Evolutionary conservation across 2,888 invertebrate species (phyloP).

Genomic region (Drosophila eohydei): DNA sequence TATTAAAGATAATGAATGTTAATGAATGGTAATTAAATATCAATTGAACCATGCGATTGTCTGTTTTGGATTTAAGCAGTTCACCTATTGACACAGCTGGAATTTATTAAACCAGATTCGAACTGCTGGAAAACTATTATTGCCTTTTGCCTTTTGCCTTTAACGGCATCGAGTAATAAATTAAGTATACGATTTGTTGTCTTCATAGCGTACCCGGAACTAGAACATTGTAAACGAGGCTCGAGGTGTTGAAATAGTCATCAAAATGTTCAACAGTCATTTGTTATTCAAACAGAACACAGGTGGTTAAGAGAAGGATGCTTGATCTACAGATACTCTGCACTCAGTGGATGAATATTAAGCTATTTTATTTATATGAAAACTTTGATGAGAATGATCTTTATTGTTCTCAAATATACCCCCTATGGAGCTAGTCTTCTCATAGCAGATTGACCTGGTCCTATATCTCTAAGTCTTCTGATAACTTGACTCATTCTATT

Average conservation of each 20-base stretch:
- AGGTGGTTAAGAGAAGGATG: background rate
- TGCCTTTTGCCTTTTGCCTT: background rate
- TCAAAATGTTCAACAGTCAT: conserved; percentile 8
- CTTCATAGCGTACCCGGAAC: conserved; percentile 9
- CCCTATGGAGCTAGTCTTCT: too few species aligned
- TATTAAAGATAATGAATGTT: conserved; percentile 1
- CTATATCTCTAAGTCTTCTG: background rate
- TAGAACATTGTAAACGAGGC: background rate
- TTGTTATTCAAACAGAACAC: conserved; percentile 1
- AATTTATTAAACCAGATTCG: background rate
- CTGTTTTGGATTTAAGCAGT: background rate
- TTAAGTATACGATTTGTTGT: conserved; percentile 3
- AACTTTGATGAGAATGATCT: too few species aligned
- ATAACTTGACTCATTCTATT: background rate
- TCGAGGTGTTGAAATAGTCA: conserved; percentile 4
- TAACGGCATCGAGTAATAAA: conserved; percentile 9
- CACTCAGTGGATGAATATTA: background rate
- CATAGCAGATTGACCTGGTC: too few species aligned
- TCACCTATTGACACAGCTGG: background rate
- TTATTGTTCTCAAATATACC: background rate
- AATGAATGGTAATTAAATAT: conserved; percentile 18
- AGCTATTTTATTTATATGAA: background rate
- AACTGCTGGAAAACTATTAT: conserved; percentile 8
- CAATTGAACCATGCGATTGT: background rate
- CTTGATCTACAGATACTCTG: background rate